Evolutionary conservation across 2,888 invertebrate species (phyloP), one percentile per base, ranked within the genome.

Genomic region (Hanleya hanleyi): DNA sequence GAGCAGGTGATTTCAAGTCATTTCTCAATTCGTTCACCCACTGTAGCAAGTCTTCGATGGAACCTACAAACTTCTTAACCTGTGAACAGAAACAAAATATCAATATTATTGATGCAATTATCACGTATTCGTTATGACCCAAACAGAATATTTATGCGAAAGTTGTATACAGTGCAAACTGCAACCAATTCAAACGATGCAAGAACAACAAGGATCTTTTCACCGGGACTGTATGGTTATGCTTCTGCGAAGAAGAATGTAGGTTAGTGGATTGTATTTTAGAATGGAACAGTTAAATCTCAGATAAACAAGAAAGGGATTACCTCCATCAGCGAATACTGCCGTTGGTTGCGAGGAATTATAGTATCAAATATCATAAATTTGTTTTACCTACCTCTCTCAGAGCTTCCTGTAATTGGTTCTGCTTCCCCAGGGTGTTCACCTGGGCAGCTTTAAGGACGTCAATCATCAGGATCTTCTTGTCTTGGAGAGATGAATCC

Each of bases 11-110:
- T 69, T 87, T 87, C 26, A 90, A 80, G 51, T 88, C 84, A 32
- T 80, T 81, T 22, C 87, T 70, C 67, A 89, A 83, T 32, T 89
- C 89, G 62, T 82, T 83, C 18, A 89, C 77, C 86, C 87, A 88
- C n/a, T 85, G 83, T 47, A 89, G 76, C 70, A 85, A 78, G 67
- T 89, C 89, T 73, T 90, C 90, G 5, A 90, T 83, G 35, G 88
- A 88, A 9, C 89, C 90, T 33, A 88, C 82, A 77, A 85, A 90
- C 49, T 84, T 87, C 79, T 90, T 90, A 47, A 90, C 86, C 90
- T 90, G 79, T 0, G 71, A 41, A 47, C 6, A 51, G 5, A 72
- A 62, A 38, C 32, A n/a, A 7, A 65, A 36, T 72, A n/a, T n/a
- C n/a, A n/a, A n/a, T n/a, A n/a, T n/a, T n/a, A n/a, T n/a, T n/a